Base-by-base conservation (phyloP, 2,888 invertebrate genomes). In the Teinopalpus imperialis region DNA sequence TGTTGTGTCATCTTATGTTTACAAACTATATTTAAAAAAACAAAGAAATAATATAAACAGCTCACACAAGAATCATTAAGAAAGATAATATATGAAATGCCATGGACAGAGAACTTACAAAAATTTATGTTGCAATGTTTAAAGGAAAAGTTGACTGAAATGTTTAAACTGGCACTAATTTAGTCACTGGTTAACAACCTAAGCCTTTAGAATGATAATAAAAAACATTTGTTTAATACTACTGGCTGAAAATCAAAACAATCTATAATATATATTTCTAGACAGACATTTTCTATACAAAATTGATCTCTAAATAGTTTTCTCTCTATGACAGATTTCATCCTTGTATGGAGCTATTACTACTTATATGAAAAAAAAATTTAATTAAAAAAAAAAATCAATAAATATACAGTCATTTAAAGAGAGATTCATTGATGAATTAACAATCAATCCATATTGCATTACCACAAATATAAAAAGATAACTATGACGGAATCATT, bases 381-480 rank as follows among this genome's bases (percentile, higher is more conserved):
- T 8, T 10, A 20, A 8, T 8, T 20, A 12, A 35, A 23, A 35
- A 30, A 30, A 37, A 12, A 18, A n/a, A n/a, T n/a, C 1, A 27
- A 18, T 24, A 44, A 34, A 35, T 26, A 24, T 3, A 27, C 32
- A 48, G 36, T 49, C 23, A 34, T 36, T 27, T 35, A 45, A 24
- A 34, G 51, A 34, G 51, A 51, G 51, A 51, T 51, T 51, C 51
- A 31, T 34, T 42, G 23, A 43, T 39, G 37, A 42, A 41, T 16
- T 27, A 44, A 32, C 14, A 23, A 35, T 20, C 9, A n/a, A 26
- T 26, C 7, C 16, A 24, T 26, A 23, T 39, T 27, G 26, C 32
- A 26, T 27, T 24, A 13, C 30, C 2, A 9, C 26, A 23, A 16
- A 13, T 13, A 24, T 16, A 13, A 24, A 30, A 9, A 27, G 13